Conservation (phyloP, 2,888 invertebrate species). For the Lapara coniferarum region DNA sequence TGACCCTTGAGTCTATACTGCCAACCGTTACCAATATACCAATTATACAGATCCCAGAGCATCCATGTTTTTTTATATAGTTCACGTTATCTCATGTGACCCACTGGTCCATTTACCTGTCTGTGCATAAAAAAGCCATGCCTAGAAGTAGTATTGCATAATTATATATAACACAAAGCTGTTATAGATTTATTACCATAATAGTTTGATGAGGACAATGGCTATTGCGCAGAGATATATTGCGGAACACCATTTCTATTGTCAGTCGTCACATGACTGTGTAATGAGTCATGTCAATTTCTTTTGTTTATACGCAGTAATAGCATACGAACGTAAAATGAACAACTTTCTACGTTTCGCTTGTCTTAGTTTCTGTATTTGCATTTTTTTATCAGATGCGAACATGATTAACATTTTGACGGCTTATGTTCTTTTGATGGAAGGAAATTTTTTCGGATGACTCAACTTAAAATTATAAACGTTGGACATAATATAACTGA, state of each 20-base stretch:
- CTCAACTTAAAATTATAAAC: not conserved
- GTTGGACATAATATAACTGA: not conserved
- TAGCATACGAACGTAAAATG: conserved; percentile 18
- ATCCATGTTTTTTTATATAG: too few relatives aligned
- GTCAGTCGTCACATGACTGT: not conserved
- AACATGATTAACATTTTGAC: too few relatives aligned
- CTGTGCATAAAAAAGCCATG: too few relatives aligned
- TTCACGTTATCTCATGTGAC: too few relatives aligned
- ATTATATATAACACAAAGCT: not conserved
- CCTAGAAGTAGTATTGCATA: too few relatives aligned
- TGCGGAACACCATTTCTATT: conserved; percentile 12
- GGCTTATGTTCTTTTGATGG: too few relatives aligned
- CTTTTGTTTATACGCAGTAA: conserved; percentile 8
- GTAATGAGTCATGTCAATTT: conserved; percentile 20
- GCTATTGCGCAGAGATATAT: not conserved
- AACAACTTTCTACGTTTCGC: conserved; percentile 26
- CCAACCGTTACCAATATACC: too few relatives aligned
- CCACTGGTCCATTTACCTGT: too few relatives aligned
- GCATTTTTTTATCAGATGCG: not conserved
- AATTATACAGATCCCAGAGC: too few relatives aligned
- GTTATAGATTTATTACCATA: not conserved
- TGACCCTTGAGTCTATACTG: too few relatives aligned
- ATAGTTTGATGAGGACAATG: not conserved
- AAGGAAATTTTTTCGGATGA: too few relatives aligned
- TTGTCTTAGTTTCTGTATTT: not conserved